These are phyloP conservation scores for Tridacna crocea DNA, from an alignment of 2,888 invertebrate species.

Conservation along the genomic window DNA sequence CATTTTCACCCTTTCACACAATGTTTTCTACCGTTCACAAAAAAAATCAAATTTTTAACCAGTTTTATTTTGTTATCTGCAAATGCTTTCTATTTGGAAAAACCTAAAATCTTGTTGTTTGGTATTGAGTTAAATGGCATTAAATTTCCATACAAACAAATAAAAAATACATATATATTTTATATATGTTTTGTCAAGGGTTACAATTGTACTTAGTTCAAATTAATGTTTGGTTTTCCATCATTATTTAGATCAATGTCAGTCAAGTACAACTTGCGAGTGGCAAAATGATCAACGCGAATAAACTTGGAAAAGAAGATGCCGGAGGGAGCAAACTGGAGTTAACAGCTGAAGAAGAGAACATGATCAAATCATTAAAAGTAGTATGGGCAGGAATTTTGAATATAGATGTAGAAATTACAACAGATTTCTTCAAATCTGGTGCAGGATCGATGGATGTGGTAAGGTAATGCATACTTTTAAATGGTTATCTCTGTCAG, in stretches of 20 bases:
- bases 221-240: background rate
- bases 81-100: no score
- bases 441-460: slow-evolving; percentile 99
- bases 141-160: no score
- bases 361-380: slow-evolving; percentile 87
- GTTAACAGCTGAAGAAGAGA: slow-evolving; percentile 87
- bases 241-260: slow-evolving; percentile 89
- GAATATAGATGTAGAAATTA: slow-evolving; percentile 88
- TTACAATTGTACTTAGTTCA: background rate
- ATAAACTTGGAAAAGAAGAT: slow-evolving; percentile 89
- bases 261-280: slow-evolving; percentile 89
- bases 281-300: slow-evolving; percentile 91
- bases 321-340: slow-evolving; percentile 85
- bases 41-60: no score
- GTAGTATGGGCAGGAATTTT: slow-evolving; percentile 94
- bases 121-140: background rate
- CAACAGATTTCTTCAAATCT: slow-evolving; percentile 96
- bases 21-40: background rate
- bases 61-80: no score
- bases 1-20: no score
- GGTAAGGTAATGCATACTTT: slow-evolving; percentile 86
- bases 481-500: background rate
- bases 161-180: no score
- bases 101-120: background rate
- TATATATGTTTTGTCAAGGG: background rate